Conservation (phyloP, 2,797 vertebrate species). For the Forpus xanthops region DNA sequence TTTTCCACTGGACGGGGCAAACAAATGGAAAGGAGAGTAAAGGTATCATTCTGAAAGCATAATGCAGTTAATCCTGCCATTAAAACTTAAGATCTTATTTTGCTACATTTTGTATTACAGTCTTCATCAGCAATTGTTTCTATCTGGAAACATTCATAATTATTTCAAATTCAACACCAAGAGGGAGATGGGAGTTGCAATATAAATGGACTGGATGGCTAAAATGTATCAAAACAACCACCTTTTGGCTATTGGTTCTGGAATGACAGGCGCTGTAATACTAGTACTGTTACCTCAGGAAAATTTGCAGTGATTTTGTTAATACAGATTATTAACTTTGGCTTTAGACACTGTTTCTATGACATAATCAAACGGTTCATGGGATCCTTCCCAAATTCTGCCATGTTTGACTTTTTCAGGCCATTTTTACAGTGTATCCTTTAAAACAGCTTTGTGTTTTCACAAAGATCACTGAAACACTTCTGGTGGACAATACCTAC, state of each 20-base stretch:
- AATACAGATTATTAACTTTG: not conserved
- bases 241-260: not conserved
- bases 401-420: not conserved
- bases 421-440: not conserved
- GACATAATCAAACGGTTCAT: not conserved
- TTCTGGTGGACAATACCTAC: not conserved
- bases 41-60: not conserved
- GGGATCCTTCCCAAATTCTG: not conserved
- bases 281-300: not conserved
- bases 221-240: not conserved
- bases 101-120: not conserved
- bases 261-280: not conserved
- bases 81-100: not conserved
- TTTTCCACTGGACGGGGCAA: not conserved
- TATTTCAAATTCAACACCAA: not conserved
- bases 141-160: not conserved
- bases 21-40: not conserved
- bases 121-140: not conserved
- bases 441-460: not conserved
- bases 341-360: not conserved
- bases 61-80: not conserved
- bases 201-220: not conserved
- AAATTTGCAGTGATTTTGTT: not conserved
- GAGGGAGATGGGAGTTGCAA: not conserved
- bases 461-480: not conserved